phyloP scores from a whole-genome alignment of 2,113 vertebrate species.

The Hemichromis elongatus region DNA sequence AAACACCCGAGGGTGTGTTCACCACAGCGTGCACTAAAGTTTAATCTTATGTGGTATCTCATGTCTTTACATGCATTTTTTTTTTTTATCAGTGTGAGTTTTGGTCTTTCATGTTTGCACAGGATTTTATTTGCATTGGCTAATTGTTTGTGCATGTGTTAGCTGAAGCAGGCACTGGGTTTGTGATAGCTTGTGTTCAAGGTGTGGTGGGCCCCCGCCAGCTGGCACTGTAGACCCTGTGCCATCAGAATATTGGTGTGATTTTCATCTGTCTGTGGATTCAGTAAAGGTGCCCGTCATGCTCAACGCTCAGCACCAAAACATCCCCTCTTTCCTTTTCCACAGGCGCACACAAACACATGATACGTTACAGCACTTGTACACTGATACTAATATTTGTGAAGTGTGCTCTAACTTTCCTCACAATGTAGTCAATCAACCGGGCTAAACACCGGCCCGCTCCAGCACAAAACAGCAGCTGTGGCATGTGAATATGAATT shows the following conservation, averaged over 20 bases:
- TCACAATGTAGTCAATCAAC: background rate
- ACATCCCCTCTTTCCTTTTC: background rate
- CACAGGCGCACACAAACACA: background rate
- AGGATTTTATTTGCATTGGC: background rate
- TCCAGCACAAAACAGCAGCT: background rate
- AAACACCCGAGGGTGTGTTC: background rate
- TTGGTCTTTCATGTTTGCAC: background rate
- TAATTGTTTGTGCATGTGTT: background rate
- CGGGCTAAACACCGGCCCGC: background rate
- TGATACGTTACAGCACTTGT: background rate
- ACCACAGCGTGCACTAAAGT: background rate
- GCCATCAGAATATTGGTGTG: background rate
- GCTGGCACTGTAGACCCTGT: background rate
- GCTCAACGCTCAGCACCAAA: background rate
- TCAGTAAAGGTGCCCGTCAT: background rate
- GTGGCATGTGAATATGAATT: background rate
- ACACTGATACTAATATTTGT: background rate
- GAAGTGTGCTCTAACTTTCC: background rate
- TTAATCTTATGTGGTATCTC: background rate
- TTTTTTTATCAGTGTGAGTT: background rate
- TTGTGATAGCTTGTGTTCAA: background rate
- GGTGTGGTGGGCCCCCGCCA: background rate
- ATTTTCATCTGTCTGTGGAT: background rate
- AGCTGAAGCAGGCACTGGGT: background rate
- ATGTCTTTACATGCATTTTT: background rate